phyloP scores from a whole-genome alignment of 2,797 vertebrate genomes.

The Micromesistius poutassou region DNA sequence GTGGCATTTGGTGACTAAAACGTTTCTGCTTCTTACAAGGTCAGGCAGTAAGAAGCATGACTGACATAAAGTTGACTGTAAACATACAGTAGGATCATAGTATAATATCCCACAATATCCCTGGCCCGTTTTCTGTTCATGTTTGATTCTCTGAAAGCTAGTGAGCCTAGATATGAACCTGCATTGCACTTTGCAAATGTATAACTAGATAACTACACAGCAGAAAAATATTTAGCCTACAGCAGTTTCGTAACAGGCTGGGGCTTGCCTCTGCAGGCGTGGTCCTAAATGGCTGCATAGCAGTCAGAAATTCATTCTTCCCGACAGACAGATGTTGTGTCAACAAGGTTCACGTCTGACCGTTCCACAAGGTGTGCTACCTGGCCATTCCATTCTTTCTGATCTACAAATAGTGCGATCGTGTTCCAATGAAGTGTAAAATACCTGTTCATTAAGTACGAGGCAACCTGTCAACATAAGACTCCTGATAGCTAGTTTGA shows the following conservation, averaged over 20 bases:
- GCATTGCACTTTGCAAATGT: background rate
- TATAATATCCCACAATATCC: background rate
- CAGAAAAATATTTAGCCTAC: constrained; percentile 32
- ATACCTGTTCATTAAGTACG: too few relatives aligned
- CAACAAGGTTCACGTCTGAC: constrained; percentile 32
- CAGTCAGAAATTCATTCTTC: constrained; percentile 11
- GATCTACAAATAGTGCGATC: background rate
- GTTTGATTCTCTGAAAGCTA: too few relatives aligned
- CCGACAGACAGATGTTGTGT: constrained; percentile 21
- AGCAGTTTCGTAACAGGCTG: constrained; percentile 45
- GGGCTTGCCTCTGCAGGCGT: constrained; percentile 29
- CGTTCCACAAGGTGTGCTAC: constrained; percentile 15
- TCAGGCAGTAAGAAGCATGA: too few relatives aligned
- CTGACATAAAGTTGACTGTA: background rate
- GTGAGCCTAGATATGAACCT: too few relatives aligned
- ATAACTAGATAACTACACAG: background rate
- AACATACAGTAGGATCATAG: background rate
- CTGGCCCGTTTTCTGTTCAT: too few relatives aligned
- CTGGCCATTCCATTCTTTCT: background rate
- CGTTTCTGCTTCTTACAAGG: background rate
- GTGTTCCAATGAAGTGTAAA: background rate
- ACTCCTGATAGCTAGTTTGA: background rate
- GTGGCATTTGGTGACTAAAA: background rate
- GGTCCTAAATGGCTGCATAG: constrained; percentile 44
- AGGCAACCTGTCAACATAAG: background rate